Base-by-base conservation (phyloP, 2,113 vertebrate genomes). In the Megaceryle maxima region DNA sequence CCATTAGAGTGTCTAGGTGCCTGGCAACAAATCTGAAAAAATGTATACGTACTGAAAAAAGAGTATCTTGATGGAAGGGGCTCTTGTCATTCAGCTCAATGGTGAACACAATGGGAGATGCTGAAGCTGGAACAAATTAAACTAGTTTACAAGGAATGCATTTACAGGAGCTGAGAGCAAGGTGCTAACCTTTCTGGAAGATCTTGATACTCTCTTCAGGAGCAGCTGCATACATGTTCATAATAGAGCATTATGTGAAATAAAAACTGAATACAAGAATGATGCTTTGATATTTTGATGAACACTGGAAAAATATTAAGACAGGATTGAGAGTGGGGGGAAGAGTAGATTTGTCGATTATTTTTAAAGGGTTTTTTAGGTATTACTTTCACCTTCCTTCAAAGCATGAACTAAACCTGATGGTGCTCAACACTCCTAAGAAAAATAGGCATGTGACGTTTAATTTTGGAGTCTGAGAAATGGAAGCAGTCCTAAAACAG, bases 1-100 rank as follows among this genome's bases (percentile, higher is more conserved):
- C 64, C 74, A 75, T 93, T 96, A 90, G 72, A 90, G 80, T 83
- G 59, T 24, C 87, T 63, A 85, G 59, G n/a, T 94, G 88, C 77
- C 94, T 96, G 78, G 85, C 56, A 98, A 69, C 68, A 96, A 85
- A 81, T 57, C 60, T 84, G 79, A 97, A 92, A 63, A 89, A 88
- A 94, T 76, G 66, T 68, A 85, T 37, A 92, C 59, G 73, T 64
- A 83, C 25, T 12, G 4, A 33, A 92, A 82, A 86, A 39, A 81
- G 2, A 24, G 46, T 66, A 22, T 88, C 55, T 76, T 69, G 48
- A 78, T 88, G 64, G 75, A 96, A 96, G 94, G 86, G 12, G 16
- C 55, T 95, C 24, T 63, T 75, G 83, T 81, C 14, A n/a, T 86
- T 85, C 93, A 92, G 46, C 50, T 96, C 57, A 76, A 19, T 37